Evolutionary conservation across 2,888 invertebrate species (phyloP), one percentile per base, ranked within the genome.

Genomic region (Phalera bucephala): DNA sequence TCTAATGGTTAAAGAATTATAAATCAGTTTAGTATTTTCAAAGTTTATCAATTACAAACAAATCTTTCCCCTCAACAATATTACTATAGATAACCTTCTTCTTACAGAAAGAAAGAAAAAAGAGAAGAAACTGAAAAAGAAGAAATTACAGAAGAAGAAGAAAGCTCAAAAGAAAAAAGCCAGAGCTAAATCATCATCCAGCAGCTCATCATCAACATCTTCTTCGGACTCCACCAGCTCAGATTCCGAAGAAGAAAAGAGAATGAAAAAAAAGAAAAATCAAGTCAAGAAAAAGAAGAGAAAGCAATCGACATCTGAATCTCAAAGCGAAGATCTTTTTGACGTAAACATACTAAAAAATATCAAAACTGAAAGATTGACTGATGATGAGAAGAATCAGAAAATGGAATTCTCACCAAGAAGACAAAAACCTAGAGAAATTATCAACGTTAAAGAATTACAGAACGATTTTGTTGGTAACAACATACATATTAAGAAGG

Each of bases 381-480:
- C 86, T 0, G 89, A 89, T 11, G 89, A 88, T 14, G 89, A 89
- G 21, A 76, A 88, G 28, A 73, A 68, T 25, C 51, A 63, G 2
- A 72, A 68, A 7, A 29, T 70, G 12, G 70, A 80, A 0, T 87
- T 86, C 32, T 84, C 86, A 0, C 82, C 84, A 0, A 56, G 79
- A 40, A 69, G 75, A 27, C 65, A 66, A 8, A 80, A 79, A 30
- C 80, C 71, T 1, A 57, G 77, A 23, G 84, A 89, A 46, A 89
- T 90, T 1, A 89, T 90, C 1, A 80, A 87, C 21, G 89, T 90
- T 0, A 89, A 85, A 51, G 85, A 90, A 38, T 31, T 90, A 12
- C 89, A 90, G 33, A 86, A 76, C 30, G 87, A 89, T 43, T 86
- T 90, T 22, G 87, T 86, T 0, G 81, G 78, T 0, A 77, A 67